Evolutionary conservation across 2,888 invertebrate species (phyloP), one percentile per base, ranked within the genome.

Genomic region (Lasioglossum vierecki): DNA sequence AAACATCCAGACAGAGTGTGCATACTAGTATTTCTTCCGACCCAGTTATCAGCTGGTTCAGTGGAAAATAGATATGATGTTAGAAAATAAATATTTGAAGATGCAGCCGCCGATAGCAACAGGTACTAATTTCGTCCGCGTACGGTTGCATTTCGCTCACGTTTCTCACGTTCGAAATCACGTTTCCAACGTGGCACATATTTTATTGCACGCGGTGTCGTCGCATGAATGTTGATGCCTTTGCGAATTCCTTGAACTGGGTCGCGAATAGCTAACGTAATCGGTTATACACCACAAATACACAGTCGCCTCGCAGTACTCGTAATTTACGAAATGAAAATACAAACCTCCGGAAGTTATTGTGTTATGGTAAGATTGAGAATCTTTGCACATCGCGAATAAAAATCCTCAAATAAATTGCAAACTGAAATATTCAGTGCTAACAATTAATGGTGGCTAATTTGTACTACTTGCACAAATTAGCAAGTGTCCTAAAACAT

Each of bases 101-200:
- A n/a, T 5, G 35, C 39, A 30, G 49, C 68, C n/a, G 8, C 75
- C 9, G 35, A 49, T 72, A 57, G 22, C 66, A 41, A 30, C 22
- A 13, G n/a, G 71, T 41, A 63, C n/a, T n/a, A 44, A 76, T 76
- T 79, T 46, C 22, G 39, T 15, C 26, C 8, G 53, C 46, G 66
- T 13, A 15, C 22, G 22, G 63, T n/a, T 13, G 72, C 60, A 81
- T 72, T 57, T 78, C 49, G 35, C 41, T 81, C 85, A 84, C 79
- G 78, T 81, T 84, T 81, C 76, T 84, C 78, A 49, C 76, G 71
- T 79, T 71, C 22, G 26, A 44, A 73, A 76, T 83, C 81, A 81
- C 73, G 78, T 85, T 83, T 83, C 73, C 44, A 39, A 9, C 63
- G 26, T 41, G 53, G 70, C 85, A 13, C 70, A 41, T n/a, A n/a